Percentiles rank a stretch among this genome's conserved stretches.
These are phyloP conservation scores for Lissonota sp. DNA, from an alignment of 2,888 invertebrate genomes.

Conservation along the genomic window DNA sequence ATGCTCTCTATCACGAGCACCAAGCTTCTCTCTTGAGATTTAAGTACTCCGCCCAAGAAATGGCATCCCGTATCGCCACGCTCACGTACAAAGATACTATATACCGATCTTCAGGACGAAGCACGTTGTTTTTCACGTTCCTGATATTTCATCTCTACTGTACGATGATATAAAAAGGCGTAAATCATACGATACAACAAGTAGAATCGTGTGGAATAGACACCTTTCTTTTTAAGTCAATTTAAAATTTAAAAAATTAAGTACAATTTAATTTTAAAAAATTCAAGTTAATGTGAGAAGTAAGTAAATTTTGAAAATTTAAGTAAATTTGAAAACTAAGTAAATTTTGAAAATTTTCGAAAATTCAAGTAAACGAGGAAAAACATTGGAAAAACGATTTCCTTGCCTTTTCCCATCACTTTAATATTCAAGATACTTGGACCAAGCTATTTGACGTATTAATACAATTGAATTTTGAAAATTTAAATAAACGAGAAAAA, in stretches of 20 bases:
- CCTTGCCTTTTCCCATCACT: no score
- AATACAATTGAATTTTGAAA: no score
- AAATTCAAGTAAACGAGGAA: no score
- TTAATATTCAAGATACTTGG: no score
- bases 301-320: no score
- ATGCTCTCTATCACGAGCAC: constrained; percentile 56
- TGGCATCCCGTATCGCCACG: constrained; percentile 72
- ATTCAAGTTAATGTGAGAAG: no score
- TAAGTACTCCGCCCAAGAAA: constrained; percentile 69
- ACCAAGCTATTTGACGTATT: no score
- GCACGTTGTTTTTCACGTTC: constrained; percentile 65
- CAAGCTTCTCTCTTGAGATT: constrained; percentile 73
- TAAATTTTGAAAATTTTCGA: background rate
- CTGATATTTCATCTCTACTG: constrained; percentile 33
- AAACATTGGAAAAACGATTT: no score
- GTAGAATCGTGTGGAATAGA: background rate
- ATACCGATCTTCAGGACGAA: constrained; percentile 9
- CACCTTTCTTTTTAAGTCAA: background rate
- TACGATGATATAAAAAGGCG: constrained; percentile 25
- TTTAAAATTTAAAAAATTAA: no score
- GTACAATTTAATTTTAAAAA: background rate
- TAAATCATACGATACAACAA: background rate
- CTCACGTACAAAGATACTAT: constrained; percentile 71
- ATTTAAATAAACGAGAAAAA: no score
- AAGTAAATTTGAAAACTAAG: no score